Conservation (phyloP, 2,113 vertebrate species). For the Proteles cristata region DNA sequence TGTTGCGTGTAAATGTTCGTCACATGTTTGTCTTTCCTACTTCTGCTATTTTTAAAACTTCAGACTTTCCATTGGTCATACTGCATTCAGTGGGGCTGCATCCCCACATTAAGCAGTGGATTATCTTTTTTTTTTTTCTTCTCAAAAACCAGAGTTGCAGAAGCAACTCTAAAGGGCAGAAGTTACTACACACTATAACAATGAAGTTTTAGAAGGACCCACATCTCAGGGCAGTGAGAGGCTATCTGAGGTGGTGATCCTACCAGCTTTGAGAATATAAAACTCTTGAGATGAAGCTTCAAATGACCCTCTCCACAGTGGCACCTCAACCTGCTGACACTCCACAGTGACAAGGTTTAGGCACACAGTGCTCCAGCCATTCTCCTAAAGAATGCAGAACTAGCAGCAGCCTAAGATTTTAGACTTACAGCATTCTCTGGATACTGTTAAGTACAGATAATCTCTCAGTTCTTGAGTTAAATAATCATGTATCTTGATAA, state of each 20-base stretch:
- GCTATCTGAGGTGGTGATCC: background rate
- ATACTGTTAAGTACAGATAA: background rate
- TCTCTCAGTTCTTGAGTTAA: background rate
- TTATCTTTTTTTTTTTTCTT: background rate
- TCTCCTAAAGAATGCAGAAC: background rate
- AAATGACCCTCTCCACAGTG: background rate
- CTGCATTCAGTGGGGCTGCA: background rate
- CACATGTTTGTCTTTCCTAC: background rate
- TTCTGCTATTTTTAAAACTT: conserved; percentile 53
- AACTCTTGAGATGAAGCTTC: background rate
- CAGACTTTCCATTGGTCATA: background rate
- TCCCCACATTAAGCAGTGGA: background rate
- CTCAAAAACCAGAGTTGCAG: background rate
- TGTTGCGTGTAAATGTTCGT: background rate
- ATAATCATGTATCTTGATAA: background rate
- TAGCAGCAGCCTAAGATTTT: background rate
- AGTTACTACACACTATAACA: background rate
- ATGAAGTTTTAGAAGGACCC: background rate
- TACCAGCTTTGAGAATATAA: background rate
- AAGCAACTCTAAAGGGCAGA: background rate
- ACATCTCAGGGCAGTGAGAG: background rate
- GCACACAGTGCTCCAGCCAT: background rate
- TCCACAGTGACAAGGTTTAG: background rate
- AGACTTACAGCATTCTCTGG: background rate
- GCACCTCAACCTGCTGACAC: background rate